Percentiles rank a stretch among this genome's conserved stretches.
These are phyloP conservation scores for Dastarcus helophoroides DNA, from an alignment of 2,888 invertebrate genomes.

Conservation along the genomic window DNA sequence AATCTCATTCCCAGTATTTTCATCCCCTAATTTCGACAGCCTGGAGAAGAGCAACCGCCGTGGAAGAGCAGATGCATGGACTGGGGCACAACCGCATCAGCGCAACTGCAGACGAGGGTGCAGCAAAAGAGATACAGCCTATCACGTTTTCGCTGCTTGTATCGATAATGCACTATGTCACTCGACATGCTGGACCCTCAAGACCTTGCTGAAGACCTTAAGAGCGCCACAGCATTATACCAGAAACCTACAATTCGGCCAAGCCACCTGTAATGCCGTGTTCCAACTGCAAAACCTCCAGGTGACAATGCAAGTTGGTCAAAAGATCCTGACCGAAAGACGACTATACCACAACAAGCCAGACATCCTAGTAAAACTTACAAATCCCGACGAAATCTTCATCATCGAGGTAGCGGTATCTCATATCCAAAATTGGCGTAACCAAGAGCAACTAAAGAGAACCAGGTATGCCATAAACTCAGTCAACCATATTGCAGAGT, in stretches of 20 bases:
- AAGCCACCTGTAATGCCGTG: constrained; percentile 1
- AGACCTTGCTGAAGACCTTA: constrained; percentile 7
- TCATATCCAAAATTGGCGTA: constrained; percentile 8
- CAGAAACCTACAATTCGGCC: constrained; percentile 7
- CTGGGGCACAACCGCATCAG: constrained; percentile 9
- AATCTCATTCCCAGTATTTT: too few species aligned
- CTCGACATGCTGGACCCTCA: constrained; percentile 9
- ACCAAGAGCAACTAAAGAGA: constrained; percentile 9
- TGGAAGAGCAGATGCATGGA: constrained; percentile 15
- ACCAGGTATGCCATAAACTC: constrained; percentile 8
- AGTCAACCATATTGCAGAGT: constrained; percentile 5
- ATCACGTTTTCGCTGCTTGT: constrained; percentile 15
- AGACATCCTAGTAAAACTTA: constrained; percentile 6
- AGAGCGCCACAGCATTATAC: constrained; percentile 5
- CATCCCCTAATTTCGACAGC: too few species aligned
- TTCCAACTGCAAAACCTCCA: too few species aligned
- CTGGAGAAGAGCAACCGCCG: constrained; percentile 13
- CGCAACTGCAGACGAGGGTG: constrained; percentile 12
- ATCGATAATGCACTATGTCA: constrained; percentile 2
- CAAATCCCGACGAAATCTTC: constrained; percentile 8
- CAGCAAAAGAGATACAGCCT: constrained; percentile 10
- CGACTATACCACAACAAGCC: constrained; percentile 8
- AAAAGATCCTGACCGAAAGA: constrained; percentile 10
- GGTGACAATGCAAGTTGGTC: constrained; percentile 4
- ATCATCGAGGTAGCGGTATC: constrained; percentile 10